Evolutionary conservation across 2,888 invertebrate genomes (phyloP), one percentile per base, ranked within the genome.

Genomic region (Epinotia brunnichana): DNA sequence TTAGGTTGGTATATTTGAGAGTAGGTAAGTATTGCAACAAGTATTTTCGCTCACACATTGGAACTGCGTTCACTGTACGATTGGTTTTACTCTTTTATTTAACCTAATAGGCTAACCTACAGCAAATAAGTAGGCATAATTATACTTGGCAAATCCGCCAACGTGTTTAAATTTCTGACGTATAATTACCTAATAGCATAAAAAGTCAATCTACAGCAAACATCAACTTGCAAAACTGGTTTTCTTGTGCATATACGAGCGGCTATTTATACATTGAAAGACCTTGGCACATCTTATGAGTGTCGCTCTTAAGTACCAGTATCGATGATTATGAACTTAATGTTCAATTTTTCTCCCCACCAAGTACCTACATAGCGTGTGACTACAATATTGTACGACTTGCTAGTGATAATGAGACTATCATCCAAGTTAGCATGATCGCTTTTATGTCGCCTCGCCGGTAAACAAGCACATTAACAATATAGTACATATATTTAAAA

Each of bases 161-260:
- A 48, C 48, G n/a, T n/a, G 13, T 48, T 48, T n/a, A 1, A 29
- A 1, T 48, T 13, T 44, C 13, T 41, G 21, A 44, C 57, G 59
- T 68, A 10, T 29, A 15, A 13, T 17, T 63, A 17, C 13, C 29
- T 63, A n/a, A 53, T 68, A 29, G 9, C 15, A 21, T 51, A 64
- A 63, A 63, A 70, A 63, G 21, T 35, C 13, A 44, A 70, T 41
- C 54, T 29, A 44, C 62, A 41, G 24, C 19, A 21, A 19, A 35
- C 29, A 63, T 19, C 39, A 9, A n/a, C 24, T 41, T 59, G 64
- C 64, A 70, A 64, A 51, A 70, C 70, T 41, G 70, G 70, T 70
- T 70, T 64, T 41, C 59, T 54, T 35, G 9, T 53, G 24, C 48
- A 61, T 61, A 61, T 61, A 44, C 61, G 21, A 60, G 44, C 44